Evolutionary conservation across 1,140 invertebrate genomes (phyloP).

Genomic region (Listronotus oregonensis): DNA sequence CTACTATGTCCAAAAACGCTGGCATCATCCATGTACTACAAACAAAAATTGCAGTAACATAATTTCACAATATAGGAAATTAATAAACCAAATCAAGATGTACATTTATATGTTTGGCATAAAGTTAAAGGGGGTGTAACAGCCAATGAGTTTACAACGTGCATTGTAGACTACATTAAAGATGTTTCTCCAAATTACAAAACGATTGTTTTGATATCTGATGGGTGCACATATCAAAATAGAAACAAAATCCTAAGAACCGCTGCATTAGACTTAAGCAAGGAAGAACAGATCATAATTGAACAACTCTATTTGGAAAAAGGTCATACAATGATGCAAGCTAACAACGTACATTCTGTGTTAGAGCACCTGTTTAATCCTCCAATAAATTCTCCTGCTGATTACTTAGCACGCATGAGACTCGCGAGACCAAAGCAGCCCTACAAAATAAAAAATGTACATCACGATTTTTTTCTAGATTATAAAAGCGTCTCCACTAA

Average conservation of each 20-base stretch:
- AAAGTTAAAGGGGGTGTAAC: conserved; percentile 48
- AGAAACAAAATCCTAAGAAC: conserved; percentile 34
- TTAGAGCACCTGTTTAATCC: conserved; percentile 37
- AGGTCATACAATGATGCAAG: conserved; percentile 54
- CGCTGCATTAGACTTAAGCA: neutral
- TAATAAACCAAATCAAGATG: conserved; percentile 44
- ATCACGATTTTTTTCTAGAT: neutral
- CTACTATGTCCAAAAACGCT: conserved; percentile 22
- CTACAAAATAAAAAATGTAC: conserved; percentile 20
- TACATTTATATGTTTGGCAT: conserved; percentile 48
- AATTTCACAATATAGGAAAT: conserved; percentile 44
- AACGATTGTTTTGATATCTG: conserved; percentile 35
- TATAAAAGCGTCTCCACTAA: too few species aligned
- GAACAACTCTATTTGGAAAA: too few species aligned
- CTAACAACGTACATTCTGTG: conserved; percentile 46
- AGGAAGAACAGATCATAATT: neutral
- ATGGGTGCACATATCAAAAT: conserved; percentile 42
- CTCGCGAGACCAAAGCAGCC: conserved; percentile 32
- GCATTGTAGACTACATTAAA: conserved; percentile 37
- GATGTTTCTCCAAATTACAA: conserved; percentile 9
- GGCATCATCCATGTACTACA: conserved; percentile 43
- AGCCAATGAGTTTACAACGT: conserved; percentile 42
- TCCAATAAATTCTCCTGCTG: conserved; percentile 32
- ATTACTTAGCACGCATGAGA: conserved; percentile 38
- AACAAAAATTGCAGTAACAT: conserved; percentile 45